Base-by-base conservation (phyloP, 2,888 invertebrate species). In the Stegana nigrithorax region DNA sequence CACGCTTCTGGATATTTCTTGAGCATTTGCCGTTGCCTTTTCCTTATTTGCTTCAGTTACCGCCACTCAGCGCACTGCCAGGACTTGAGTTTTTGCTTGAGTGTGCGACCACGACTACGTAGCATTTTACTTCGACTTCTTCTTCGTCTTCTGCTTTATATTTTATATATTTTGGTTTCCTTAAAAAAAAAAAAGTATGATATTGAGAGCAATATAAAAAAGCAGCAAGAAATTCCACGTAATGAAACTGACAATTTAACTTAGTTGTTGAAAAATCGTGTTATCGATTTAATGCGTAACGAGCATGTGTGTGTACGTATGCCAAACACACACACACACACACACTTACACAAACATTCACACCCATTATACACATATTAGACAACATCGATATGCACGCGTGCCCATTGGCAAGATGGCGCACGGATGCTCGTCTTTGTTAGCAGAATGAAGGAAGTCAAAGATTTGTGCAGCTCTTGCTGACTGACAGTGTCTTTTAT, bases 231-330 rank as follows among this genome's bases (percentile, higher is more conserved):
- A 51, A 50, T 67, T 70, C 68, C 72, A 71, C 71, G 75, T 75
- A 76, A 76, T 76, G 75, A 78, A 76, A 76, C 78, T 76, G 76
- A 76, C 77, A 78, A 75, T 80, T 80, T 80, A 78, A 80, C 73
- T 76, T 70, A 68, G 68, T 68, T 72, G 68, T 65, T 80, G 73
- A 78, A 78, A 78, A 78, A 80, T 80, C 68, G 69, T 78, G 76
- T 77, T 80, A 77, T 80, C 78, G 78, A 80, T 78, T 80, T 77
- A 74, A 80, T 75, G 73, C 68, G 72, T 69, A 66, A 60, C 69
- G 44, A 17, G 23, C 23, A 58, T 32, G 59, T 25, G 39, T 36
- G 61, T 60, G 65, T 69, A 65, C 65, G 62, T 66, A 60, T 61
- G 65, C 60, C 65, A n/a, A 29, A 29, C 29, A 29, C 6, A 29